phyloP scores from a whole-genome alignment of 1,140 invertebrate species.

The Trichoplusia ni region DNA sequence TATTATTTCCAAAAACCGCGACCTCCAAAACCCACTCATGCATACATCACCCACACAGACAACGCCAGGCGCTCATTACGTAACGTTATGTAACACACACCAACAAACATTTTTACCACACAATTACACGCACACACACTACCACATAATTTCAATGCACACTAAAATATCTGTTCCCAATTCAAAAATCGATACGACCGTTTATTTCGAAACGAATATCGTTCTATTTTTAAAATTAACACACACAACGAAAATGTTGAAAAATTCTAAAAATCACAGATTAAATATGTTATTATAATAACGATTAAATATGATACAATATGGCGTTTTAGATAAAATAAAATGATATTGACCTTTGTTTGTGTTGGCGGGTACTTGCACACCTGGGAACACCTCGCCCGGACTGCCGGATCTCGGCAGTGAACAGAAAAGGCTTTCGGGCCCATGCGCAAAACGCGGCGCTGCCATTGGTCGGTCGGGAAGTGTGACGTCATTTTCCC shows the following conservation, averaged over 20 bases:
- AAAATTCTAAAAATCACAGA: constrained; percentile 37
- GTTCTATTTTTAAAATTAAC: constrained; percentile 1
- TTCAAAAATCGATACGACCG: background rate
- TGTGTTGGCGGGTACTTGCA: constrained; percentile 65
- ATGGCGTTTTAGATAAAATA: constrained; percentile 33
- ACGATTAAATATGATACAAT: constrained; percentile 38
- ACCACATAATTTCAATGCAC: background rate
- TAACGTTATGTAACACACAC: constrained; percentile 29
- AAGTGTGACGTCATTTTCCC: constrained; percentile 62
- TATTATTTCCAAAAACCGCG: no score
- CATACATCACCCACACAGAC: background rate
- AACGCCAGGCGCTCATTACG: constrained; percentile 3
- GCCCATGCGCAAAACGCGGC: constrained; percentile 63
- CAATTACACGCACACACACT: constrained; percentile 12
- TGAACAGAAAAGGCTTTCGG: constrained; percentile 44
- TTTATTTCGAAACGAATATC: background rate
- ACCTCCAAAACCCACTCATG: background rate
- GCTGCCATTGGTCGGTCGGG: constrained; percentile 46
- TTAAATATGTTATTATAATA: background rate
- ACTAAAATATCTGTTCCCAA: background rate
- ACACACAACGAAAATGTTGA: constrained; percentile 7
- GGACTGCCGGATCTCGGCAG: constrained; percentile 57
- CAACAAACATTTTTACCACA: background rate
- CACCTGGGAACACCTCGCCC: constrained; percentile 73
- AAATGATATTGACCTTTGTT: constrained; percentile 65